Evolutionary conservation across 2,888 invertebrate genomes (phyloP), one percentile per base, ranked within the genome.

Genomic region (Tipula lateralis): DNA sequence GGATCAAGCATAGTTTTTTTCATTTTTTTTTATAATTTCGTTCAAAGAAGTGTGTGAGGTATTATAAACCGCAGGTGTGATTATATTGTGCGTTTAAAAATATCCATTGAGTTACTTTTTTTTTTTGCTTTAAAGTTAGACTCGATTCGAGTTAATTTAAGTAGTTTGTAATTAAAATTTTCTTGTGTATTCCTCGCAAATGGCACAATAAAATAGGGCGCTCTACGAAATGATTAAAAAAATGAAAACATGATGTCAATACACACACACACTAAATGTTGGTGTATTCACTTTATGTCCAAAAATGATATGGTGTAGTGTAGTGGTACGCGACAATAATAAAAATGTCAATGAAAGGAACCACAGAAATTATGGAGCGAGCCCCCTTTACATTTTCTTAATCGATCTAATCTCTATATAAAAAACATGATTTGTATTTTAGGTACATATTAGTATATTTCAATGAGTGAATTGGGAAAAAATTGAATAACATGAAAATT

Each of bases 191-290:
- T 66, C 6, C 24, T 24, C 24, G 24, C 12, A 66, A 66, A 66
- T 24, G 19, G 66, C 24, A 24, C 9, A 66, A n/a, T 24, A 66
- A 66, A 66, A 66, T 66, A 66, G 66, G 66, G 24, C 66, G 66
- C 66, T 24, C 66, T 66, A 24, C 66, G n/a, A 66, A 66, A 66
- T 24, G 9, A 66, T 66, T 66, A 66, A 66, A n/a, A n/a, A 66
- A 66, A 66, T 66, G 66, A 66, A 66, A 66, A 66, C 66, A 66
- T 66, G 66, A 66, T 66, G 66, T 50, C 44, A 50, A 50, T 50
- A 50, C 44, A 50, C 24, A 66, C 66, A 66, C 44, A 50, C 24
- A 66, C 66, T 24, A 66, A 66, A 66, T 66, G 66, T 66, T 66
- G 66, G 24, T 66, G 66, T 66, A 66, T 66, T 66, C 66, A 24